phyloP scores from a whole-genome alignment of 2,888 invertebrate species.

The Adelognathus sp. region DNA sequence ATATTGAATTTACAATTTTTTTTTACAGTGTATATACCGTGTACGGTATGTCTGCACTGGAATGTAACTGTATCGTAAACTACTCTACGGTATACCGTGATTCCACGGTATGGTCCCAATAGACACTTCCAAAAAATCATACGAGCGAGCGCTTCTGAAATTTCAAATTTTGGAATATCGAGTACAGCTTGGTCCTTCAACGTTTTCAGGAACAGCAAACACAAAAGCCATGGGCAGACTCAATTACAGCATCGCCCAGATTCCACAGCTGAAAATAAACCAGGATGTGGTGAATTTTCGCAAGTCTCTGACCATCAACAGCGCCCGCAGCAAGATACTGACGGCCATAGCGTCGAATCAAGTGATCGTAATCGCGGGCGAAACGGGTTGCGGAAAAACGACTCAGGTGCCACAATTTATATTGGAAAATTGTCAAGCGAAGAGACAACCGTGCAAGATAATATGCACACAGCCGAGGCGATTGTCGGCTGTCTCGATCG shows the following conservation, averaged over 20 bases:
- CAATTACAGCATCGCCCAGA: conserved; percentile 87
- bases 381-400: conserved; percentile 97
- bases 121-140: too few species aligned
- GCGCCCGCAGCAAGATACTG: conserved; percentile 86
- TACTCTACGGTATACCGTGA: too few species aligned
- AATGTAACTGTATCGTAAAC: too few species aligned
- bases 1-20: too few species aligned
- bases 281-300: conserved; percentile 84
- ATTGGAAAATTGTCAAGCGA: conserved; percentile 87
- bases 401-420: conserved; percentile 98
- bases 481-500: conserved; percentile 94
- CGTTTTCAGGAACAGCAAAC: conserved; percentile 78
- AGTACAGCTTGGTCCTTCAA: not conserved
- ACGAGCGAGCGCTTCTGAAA: too few species aligned
- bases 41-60: too few species aligned
- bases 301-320: conserved; percentile 87
- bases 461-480: conserved; percentile 97
- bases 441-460: conserved; percentile 88
- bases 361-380: conserved; percentile 89
- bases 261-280: conserved; percentile 83
- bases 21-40: too few species aligned
- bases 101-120: too few species aligned
- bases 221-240: conserved; percentile 85
- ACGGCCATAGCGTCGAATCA: conserved; percentile 81
- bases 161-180: too few species aligned